Evolutionary conservation across 2,797 vertebrate species (phyloP).

Genomic region (Syncerus caffer): DNA sequence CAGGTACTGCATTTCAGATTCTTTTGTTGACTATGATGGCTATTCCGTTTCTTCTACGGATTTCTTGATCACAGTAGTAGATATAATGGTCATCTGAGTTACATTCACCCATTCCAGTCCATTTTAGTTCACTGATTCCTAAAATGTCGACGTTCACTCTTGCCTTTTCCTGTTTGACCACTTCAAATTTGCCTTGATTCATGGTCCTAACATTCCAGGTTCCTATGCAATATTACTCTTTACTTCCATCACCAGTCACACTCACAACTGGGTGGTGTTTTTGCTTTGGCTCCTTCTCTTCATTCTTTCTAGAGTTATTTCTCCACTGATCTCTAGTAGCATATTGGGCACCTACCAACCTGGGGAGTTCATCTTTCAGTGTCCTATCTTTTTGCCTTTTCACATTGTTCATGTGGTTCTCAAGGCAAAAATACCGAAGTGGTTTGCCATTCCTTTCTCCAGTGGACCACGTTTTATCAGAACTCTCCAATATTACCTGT

Average conservation of each 20-base stretch:
- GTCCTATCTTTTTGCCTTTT: background rate
- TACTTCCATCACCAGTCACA: background rate
- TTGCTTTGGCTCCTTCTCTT: background rate
- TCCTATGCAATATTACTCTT: background rate
- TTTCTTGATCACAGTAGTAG: background rate
- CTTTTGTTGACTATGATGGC: background rate
- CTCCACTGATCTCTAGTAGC: background rate
- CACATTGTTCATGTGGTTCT: background rate
- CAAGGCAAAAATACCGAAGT: background rate
- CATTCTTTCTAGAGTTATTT: background rate
- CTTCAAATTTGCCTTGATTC: background rate
- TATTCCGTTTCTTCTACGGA: background rate
- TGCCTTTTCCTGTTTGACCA: background rate
- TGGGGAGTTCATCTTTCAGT: background rate
- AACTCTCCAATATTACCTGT: background rate
- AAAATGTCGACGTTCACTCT: background rate
- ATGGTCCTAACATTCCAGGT: background rate
- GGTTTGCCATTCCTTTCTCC: background rate
- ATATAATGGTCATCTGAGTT: background rate
- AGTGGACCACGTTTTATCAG: background rate
- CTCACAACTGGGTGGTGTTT: background rate
- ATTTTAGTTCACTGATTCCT: background rate
- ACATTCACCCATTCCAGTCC: background rate
- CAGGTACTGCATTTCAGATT: background rate
- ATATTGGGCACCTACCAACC: background rate